phyloP scores from a whole-genome alignment of 2,888 invertebrate species.

The Lordiphosa andalusiaca region DNA sequence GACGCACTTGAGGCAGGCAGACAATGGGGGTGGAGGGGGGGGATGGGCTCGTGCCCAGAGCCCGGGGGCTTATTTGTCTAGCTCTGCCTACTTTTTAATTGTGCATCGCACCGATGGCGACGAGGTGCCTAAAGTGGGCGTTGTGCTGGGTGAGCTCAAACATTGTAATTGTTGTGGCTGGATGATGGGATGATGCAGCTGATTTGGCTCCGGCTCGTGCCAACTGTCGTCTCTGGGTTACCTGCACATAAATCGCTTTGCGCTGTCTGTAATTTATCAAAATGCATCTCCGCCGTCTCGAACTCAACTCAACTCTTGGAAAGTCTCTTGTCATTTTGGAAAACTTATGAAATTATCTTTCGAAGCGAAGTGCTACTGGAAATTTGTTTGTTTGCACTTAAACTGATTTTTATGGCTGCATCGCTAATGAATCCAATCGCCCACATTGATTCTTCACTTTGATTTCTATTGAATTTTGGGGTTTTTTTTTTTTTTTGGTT shows the following conservation, averaged over 20 bases:
- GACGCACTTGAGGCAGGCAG: conserved; percentile 10
- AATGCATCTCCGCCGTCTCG: conserved; percentile 16
- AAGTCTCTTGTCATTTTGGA: conserved; percentile 35
- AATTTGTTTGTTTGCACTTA: conserved; percentile 46
- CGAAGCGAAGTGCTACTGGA: conserved; percentile 57
- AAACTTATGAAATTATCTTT: conserved; percentile 52
- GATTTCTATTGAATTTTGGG: conserved; percentile 27
- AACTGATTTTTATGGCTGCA: conserved; percentile 36
- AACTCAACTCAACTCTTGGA: conserved; percentile 38
- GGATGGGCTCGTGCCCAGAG: conserved; percentile 29
- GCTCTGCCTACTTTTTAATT: conserved; percentile 45
- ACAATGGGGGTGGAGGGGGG: too few relatives aligned
- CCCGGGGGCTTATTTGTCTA: conserved; percentile 52
- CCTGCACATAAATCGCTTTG: conserved; percentile 44
- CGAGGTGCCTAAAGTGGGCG: conserved; percentile 68
- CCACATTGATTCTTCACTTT: conserved; percentile 21
- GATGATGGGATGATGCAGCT: conserved; percentile 48
- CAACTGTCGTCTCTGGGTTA: conserved; percentile 61
- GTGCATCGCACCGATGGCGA: conserved; percentile 7
- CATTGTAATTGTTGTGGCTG: conserved; percentile 54
- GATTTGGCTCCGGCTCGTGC: conserved; percentile 69
- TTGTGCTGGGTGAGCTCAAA: conserved; percentile 31
- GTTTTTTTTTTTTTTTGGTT: background rate
- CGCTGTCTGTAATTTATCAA: conserved; percentile 60
- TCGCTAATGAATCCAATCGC: conserved; percentile 29